Evolutionary conservation across 2,888 invertebrate species (phyloP), one percentile per base, ranked within the genome.

Genomic region (Seira sanloemensis): DNA sequence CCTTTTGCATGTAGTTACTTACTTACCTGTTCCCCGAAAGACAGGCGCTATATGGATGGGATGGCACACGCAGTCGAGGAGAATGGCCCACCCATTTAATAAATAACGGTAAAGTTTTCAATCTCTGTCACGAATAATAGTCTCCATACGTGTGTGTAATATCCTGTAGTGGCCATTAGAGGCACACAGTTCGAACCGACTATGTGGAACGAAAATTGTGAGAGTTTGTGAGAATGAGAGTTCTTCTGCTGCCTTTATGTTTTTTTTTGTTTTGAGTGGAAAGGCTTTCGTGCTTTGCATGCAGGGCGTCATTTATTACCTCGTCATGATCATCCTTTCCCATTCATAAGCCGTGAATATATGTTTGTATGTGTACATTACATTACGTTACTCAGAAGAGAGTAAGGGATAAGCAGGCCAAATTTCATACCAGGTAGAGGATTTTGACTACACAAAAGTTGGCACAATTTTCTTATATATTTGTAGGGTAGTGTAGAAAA

Each of bases 41-140:
- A 62, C 21, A 62, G 37, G 37, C 37, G 37, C 5, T 16, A 62
- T 9, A 62, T 21, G 62, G 21, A n/a, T n/a, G n/a, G n/a, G n/a
- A n/a, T n/a, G n/a, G n/a, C n/a, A n/a, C n/a, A n/a, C n/a, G n/a
- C n/a, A n/a, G 50, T 9, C 7, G 62, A 26, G 21, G 19, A 77
- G 37, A 77, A 18, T 12, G 16, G 54, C 77, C 50, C 73, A 71
- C 78, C 74, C 78, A 78, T 84, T 84, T 84, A 74, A 78, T 78
- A 78, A 75, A 84, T 84, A 78, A 78, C 77, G 46, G 66, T 73
- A 67, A 62, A 27, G 58, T 78, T 68, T 68, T 84, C 84, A 84
- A 78, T 84, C 78, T 78, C 75, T 78, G 78, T 78, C 84, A 78
- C 68, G 46, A 78, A 25, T 26, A 46, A 27, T 27, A 46, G 21